Evolutionary conservation across 2,113 vertebrate species (phyloP).

Genomic region (Lucifuga dentata): DNA sequence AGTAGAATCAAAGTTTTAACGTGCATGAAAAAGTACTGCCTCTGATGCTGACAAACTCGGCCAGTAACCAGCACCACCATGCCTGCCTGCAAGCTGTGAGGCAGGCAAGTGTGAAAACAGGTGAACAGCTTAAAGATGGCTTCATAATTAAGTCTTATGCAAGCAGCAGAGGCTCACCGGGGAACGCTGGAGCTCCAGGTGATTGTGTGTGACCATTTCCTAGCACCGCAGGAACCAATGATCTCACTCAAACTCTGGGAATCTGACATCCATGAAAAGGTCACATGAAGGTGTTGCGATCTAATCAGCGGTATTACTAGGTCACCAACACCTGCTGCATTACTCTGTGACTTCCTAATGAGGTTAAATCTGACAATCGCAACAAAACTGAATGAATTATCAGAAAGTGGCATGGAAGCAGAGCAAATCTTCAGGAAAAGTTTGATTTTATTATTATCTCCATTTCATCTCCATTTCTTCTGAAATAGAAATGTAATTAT

Average conservation of each 20-base stretch:
- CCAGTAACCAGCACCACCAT: neutral
- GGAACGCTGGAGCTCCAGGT: conserved; percentile 39
- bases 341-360: conserved; percentile 9
- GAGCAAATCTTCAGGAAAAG: too few relatives aligned
- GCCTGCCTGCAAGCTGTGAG: neutral
- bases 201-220: conserved; percentile 36
- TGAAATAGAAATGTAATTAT: too few relatives aligned
- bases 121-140: conserved; percentile 32
- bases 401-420: too few relatives aligned
- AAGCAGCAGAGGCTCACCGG: conserved; percentile 33
- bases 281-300: conserved; percentile 21
- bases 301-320: conserved; percentile 4
- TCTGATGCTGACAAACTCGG: too few relatives aligned
- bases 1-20: too few relatives aligned
- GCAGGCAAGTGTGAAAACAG: conserved; percentile 40
- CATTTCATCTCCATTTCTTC: too few relatives aligned
- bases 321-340: conserved; percentile 10
- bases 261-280: conserved; percentile 7
- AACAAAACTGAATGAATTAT: too few relatives aligned
- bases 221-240: conserved; percentile 31
- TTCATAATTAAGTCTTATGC: conserved; percentile 54
- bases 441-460: too few relatives aligned
- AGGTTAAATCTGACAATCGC: neutral
- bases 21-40: too few relatives aligned
- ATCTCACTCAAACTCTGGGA: conserved; percentile 3